phyloP scores from a whole-genome alignment of 2,888 invertebrate species.

The Myopa testacea region DNA sequence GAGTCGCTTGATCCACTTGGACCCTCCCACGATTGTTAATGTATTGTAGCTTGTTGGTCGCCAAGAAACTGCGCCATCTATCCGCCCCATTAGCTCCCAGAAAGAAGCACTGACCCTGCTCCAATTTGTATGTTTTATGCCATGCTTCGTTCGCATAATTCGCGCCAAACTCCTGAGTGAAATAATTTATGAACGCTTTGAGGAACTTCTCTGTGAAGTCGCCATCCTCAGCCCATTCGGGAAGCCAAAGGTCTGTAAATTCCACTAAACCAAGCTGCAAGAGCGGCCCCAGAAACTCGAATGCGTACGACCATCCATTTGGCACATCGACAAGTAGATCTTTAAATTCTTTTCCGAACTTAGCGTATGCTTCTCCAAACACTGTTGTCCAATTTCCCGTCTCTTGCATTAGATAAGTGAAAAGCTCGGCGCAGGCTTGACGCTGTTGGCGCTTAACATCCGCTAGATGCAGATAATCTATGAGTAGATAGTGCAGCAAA shows the following conservation, averaged over 20 bases:
- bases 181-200: constrained; percentile 57
- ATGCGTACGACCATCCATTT: constrained; percentile 61
- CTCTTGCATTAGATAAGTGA: constrained; percentile 53
- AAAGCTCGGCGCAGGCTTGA: constrained; percentile 57
- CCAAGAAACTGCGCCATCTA: constrained; percentile 55
- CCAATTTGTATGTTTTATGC: constrained; percentile 59
- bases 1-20: constrained; percentile 25
- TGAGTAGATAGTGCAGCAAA: constrained; percentile 55
- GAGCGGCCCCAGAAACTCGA: constrained; percentile 62
- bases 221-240: constrained; percentile 54
- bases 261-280: constrained; percentile 56
- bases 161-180: constrained; percentile 62
- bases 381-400: constrained; percentile 47
- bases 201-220: constrained; percentile 57
- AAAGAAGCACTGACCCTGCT: constrained; percentile 57
- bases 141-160: constrained; percentile 59
- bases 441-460: constrained; percentile 54
- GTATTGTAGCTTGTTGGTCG: constrained; percentile 56
- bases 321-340: constrained; percentile 63
- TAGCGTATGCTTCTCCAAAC: constrained; percentile 56
- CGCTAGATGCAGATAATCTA: constrained; percentile 57
- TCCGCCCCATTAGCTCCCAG: constrained; percentile 45
- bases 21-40: constrained; percentile 52
- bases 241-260: constrained; percentile 58
- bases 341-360: constrained; percentile 56